phyloP scores from a whole-genome alignment of 2,113 vertebrate species.

The Tiliqua scincoides region DNA sequence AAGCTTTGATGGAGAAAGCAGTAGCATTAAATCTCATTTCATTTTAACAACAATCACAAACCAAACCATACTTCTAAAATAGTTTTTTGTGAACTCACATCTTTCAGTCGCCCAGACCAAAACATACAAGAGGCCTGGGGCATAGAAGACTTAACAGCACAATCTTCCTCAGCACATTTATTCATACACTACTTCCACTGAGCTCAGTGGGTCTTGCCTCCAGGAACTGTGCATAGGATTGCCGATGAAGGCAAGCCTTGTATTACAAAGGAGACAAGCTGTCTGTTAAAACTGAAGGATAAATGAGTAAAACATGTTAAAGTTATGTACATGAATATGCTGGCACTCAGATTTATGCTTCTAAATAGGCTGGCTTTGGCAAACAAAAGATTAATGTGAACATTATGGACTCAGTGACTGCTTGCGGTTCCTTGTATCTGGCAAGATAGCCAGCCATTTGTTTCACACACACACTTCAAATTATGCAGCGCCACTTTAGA shows the following conservation, averaged over 20 bases:
- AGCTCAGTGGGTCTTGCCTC: too few species aligned
- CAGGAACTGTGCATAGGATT: too few species aligned
- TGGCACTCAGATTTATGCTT: background rate
- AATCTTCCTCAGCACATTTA: too few species aligned
- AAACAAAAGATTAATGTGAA: background rate
- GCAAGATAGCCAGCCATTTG: background rate
- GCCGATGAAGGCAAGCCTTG: background rate
- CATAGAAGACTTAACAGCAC: background rate
- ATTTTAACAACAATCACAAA: background rate
- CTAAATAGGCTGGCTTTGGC: background rate
- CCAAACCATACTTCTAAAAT: background rate
- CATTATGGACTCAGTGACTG: background rate
- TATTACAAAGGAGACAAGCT: background rate
- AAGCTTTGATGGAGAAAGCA: background rate
- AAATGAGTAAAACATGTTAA: background rate
- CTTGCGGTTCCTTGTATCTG: background rate
- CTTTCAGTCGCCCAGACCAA: background rate
- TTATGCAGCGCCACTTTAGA: too few species aligned
- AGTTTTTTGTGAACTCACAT: slow-evolving; percentile 8
- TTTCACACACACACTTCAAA: background rate
- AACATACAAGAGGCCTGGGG: background rate
- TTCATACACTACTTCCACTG: too few species aligned
- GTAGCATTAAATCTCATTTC: background rate
- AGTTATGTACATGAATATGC: background rate
- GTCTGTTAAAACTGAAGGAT: background rate